These are phyloP conservation scores for Lysandra coridon DNA, from an alignment of 2,888 invertebrate species.

Conservation along the genomic window DNA sequence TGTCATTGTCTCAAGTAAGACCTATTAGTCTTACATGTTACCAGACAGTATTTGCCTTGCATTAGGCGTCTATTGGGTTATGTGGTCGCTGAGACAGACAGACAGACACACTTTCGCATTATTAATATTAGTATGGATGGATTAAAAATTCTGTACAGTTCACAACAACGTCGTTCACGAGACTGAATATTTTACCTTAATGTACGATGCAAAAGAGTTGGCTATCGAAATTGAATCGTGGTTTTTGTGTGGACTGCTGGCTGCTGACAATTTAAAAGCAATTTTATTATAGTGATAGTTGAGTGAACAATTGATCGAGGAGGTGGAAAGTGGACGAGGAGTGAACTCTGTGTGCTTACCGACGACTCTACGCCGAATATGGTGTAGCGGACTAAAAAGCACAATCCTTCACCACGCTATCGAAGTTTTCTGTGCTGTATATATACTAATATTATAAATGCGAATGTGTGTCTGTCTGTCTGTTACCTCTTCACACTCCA, in stretches of 20 bases:
- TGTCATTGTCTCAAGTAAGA: too few relatives aligned
- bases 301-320: not conserved
- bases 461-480: too few relatives aligned
- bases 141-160: not conserved
- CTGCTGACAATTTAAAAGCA: not conserved
- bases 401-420: not conserved
- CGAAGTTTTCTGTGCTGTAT: not conserved
- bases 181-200: not conserved
- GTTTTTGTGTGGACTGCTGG: not conserved
- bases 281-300: slow-evolving; percentile 3
- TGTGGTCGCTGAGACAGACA: too few relatives aligned
- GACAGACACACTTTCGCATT: too few relatives aligned
- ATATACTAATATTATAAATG: too few relatives aligned
- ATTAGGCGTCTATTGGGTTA: too few relatives aligned
- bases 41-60: too few relatives aligned
- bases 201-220: not conserved
- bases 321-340: not conserved
- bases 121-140: too few relatives aligned
- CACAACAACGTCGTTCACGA: not conserved
- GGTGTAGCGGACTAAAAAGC: not conserved
- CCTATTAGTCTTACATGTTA: too few relatives aligned
- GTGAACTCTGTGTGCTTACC: not conserved
- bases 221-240: not conserved
- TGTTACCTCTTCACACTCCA: too few relatives aligned
- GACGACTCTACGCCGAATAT: not conserved